Percentiles rank a stretch among this genome's conserved stretches.
Conservation (phyloP, 2,797 vertebrate genomes). For the Microcaecilia unicolor region DNA sequence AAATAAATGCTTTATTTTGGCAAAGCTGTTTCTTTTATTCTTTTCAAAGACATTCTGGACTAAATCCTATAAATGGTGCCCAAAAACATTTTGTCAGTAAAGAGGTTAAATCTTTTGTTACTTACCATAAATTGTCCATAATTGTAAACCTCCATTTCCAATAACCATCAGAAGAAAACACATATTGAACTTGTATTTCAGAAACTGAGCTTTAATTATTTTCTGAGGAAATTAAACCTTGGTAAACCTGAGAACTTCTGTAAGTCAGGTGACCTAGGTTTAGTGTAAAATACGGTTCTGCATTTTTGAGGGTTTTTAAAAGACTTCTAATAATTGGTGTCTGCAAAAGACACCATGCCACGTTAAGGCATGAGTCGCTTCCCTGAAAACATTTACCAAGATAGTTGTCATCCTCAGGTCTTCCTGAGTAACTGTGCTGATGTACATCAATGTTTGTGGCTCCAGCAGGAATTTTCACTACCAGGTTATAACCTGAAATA, state of each 20-base stretch:
- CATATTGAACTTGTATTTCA: too few relatives aligned
- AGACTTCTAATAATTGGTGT: neutral
- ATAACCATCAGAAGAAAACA: too few relatives aligned
- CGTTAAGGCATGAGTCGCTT: neutral
- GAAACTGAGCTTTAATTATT: too few relatives aligned
- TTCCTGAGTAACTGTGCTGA: conserved; percentile 92
- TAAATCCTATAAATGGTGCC: too few relatives aligned
- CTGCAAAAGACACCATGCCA: neutral
- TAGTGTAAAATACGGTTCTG: neutral
- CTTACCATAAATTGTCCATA: too few relatives aligned
- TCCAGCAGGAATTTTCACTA: conserved; percentile 87
- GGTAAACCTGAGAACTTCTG: neutral
- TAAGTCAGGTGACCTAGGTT: neutral
- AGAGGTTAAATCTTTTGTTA: too few relatives aligned
- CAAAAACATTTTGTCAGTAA: too few relatives aligned
- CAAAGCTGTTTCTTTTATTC: too few relatives aligned
- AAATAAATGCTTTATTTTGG: too few relatives aligned
- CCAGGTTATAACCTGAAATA: conserved; percentile 79
- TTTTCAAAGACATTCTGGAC: too few relatives aligned
- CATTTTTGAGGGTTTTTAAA: neutral
- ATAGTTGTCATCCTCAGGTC: conserved; percentile 92
- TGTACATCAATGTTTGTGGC: conserved; percentile 87
- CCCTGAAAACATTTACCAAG: conserved; percentile 68
- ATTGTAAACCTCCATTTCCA: too few relatives aligned
- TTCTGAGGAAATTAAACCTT: too few relatives aligned